These are phyloP conservation scores for Rhodinocichla rosea DNA, from an alignment of 2,113 vertebrate species.

Conservation along the genomic window DNA sequence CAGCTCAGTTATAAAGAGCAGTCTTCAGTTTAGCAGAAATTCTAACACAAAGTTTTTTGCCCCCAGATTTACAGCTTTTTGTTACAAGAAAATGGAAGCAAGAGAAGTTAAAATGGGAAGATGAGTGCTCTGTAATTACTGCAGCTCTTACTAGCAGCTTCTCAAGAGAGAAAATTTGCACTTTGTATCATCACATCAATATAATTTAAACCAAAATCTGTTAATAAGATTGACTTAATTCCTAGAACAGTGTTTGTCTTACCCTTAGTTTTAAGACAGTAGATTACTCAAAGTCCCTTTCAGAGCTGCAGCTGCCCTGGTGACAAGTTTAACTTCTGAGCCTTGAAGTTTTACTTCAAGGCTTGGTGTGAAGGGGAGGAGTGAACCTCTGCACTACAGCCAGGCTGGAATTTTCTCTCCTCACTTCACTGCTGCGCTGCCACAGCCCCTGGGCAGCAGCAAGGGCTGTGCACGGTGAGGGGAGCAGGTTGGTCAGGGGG, in stretches of 20 bases:
- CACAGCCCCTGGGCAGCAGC: background rate
- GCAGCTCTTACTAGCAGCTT: background rate
- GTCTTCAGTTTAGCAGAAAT: background rate
- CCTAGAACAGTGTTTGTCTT: background rate
- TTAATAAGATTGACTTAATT: background rate
- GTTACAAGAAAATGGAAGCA: background rate
- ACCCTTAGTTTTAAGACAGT: background rate
- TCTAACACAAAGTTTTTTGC: background rate
- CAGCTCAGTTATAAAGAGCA: background rate
- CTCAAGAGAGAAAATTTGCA: background rate
- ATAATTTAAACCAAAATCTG: background rate
- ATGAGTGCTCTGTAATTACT: background rate
- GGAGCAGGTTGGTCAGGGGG: background rate
- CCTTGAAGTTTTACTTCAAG: background rate
- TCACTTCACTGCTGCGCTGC: fast-evolving
- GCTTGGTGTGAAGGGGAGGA: background rate
- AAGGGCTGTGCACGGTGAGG: fast-evolving
- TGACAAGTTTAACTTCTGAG: background rate
- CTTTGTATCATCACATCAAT: background rate
- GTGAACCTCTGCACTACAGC: background rate
- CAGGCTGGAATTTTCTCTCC: background rate
- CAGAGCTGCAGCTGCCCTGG: background rate
- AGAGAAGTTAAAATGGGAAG: background rate
- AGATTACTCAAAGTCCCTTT: background rate
- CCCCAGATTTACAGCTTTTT: background rate